Evolutionary conservation across 2,888 invertebrate species (phyloP).

Genomic region (Automeris io): DNA sequence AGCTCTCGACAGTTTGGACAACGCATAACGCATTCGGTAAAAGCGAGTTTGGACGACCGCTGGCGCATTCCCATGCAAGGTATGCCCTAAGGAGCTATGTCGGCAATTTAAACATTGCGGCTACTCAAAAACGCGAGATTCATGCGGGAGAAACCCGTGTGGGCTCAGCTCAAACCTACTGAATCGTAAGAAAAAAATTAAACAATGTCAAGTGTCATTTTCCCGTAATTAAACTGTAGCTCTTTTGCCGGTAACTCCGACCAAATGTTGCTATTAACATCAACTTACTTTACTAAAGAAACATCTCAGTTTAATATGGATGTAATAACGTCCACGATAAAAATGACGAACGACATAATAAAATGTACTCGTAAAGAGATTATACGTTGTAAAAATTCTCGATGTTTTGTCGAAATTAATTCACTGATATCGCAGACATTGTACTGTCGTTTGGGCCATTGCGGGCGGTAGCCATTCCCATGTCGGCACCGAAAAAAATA

Average conservation of each 20-base stretch:
- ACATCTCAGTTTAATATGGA: constrained; percentile 45
- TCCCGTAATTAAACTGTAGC: constrained; percentile 70
- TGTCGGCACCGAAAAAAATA: constrained; percentile 67
- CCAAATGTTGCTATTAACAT: constrained; percentile 58
- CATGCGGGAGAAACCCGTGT: constrained; percentile 68
- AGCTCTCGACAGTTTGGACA: constrained; percentile 53
- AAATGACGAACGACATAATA: constrained; percentile 32
- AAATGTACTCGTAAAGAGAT: constrained; percentile 50
- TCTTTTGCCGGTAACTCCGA: constrained; percentile 39
- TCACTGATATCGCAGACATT: constrained; percentile 27
- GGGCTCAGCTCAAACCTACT: constrained; percentile 62
- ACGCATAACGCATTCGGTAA: constrained; percentile 67
- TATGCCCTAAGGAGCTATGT: constrained; percentile 72
- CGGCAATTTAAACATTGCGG: constrained; percentile 75
- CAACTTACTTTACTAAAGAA: constrained; percentile 44
- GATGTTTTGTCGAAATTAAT: constrained; percentile 35
- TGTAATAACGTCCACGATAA: constrained; percentile 45
- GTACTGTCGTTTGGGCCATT: constrained; percentile 27
- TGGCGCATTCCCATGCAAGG: constrained; percentile 72
- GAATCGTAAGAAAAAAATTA: constrained; percentile 64
- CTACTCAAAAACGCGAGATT: constrained; percentile 75
- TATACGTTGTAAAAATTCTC: constrained; percentile 61
- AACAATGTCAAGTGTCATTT: constrained; percentile 45
- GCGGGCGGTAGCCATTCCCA: constrained; percentile 54
- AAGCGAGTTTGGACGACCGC: constrained; percentile 69